Evolutionary conservation across 2,113 vertebrate species (phyloP), one percentile per base, ranked within the genome.

Genomic region (Henicopernis longicauda): DNA sequence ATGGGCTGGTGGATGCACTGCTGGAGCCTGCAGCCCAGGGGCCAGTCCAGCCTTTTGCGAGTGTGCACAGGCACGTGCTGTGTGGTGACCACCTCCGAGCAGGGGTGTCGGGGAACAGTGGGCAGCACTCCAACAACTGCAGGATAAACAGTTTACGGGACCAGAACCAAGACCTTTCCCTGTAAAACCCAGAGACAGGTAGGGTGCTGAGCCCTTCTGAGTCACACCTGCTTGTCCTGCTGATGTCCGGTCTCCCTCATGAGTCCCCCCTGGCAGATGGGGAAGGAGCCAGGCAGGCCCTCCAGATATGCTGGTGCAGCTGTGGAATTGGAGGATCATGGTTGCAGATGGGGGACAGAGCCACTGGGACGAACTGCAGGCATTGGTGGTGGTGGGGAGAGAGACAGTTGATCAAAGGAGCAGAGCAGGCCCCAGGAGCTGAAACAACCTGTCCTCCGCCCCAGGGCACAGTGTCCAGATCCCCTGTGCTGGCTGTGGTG

Each of bases 31-130:
- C 36, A 52, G 61, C 47, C 20, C 49, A 10, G 40, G 11, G 36
- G 23, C 36, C 6, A 4, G 27, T 19, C 32, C 0, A 0, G 21
- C 50, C 55, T 20, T 16, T 36, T 29, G 52, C 0, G 4, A 17
- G 29, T 9, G n/a, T 9, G 25, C 27, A 12, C 29, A 20, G 49
- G 16, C 10, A 29, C 0, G 0, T 3, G 4, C 23, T 27, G 44
- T 9, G 61, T 11, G 16, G 23, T 34, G 62, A 17, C 22, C 1
- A 1, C 38, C 40, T 55, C 44, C 4, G 19, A n/a, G 57, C 4
- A 27, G 61, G 59, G 36, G 7, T 38, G 9, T 10, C 0, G 1
- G n/a, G 52, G 54, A 63, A 63, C 14, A 21, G 49, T 2, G 61
- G 23, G 63, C 49, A 44, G 67, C 14, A 7, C 38, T 36, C 16